Conservation (phyloP, 2,888 invertebrate genomes). For the Trissonchulus sp. region DNA sequence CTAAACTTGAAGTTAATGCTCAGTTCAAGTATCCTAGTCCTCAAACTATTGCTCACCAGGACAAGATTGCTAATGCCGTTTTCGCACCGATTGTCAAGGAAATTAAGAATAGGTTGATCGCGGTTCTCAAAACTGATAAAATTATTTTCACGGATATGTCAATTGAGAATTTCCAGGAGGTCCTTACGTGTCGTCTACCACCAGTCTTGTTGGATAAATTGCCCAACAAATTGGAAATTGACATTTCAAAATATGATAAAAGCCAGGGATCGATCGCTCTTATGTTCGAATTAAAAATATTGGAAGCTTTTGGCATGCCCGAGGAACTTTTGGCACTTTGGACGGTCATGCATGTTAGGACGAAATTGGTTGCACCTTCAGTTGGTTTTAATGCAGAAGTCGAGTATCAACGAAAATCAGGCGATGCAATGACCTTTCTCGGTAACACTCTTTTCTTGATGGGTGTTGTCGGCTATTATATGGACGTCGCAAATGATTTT, state of each 20-base stretch:
- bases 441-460: conserved; percentile 18
- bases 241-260: conserved; percentile 14
- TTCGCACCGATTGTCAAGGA: too few species aligned
- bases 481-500: neutral
- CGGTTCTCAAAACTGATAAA: too few species aligned
- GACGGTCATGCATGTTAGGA: neutral
- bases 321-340: neutral
- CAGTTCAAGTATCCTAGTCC: too few species aligned
- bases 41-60: too few species aligned
- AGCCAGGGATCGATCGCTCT: conserved; percentile 12
- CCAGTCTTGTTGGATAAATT: too few species aligned
- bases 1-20: too few species aligned
- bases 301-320: neutral
- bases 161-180: too few species aligned
- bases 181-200: too few species aligned
- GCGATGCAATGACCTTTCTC: conserved; percentile 19
- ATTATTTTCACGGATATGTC: too few species aligned
- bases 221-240: neutral
- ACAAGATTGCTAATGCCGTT: too few species aligned
- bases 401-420: conserved; percentile 3
- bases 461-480: neutral
- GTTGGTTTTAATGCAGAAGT: conserved; percentile 6
- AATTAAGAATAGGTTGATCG: too few species aligned
- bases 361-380: neutral
- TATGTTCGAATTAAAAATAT: neutral